Percentiles rank a stretch among this genome's conserved stretches.
These are phyloP conservation scores for Cyclopterus lumpus DNA, from an alignment of 2,797 vertebrate genomes.

Conservation along the genomic window DNA sequence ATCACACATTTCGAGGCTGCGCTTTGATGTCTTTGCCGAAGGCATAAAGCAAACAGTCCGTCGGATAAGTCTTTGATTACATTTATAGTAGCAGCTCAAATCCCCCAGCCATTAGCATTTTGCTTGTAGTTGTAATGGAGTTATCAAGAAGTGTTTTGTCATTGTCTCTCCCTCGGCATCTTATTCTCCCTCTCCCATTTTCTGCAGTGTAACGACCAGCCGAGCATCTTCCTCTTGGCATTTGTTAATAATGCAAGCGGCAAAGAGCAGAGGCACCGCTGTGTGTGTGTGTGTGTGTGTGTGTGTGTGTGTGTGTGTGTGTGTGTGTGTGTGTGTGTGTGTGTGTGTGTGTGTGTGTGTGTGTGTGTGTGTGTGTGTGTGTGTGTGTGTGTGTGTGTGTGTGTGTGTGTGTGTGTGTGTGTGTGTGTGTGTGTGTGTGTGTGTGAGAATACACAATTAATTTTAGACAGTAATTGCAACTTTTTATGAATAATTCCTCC, in stretches of 20 bases:
- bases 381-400: not conserved
- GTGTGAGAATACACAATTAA: slow-evolving; percentile 27
- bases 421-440: slow-evolving; percentile 1
- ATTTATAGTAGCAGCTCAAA: slow-evolving; percentile 34
- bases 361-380: slow-evolving; percentile 1
- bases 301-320: slow-evolving; percentile 1
- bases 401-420: not conserved
- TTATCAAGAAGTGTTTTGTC: slow-evolving; percentile 33
- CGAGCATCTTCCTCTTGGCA: slow-evolving; percentile 28
- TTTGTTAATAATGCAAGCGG: slow-evolving; percentile 54
- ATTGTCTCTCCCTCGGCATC: slow-evolving; percentile 22
- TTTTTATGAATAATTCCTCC: slow-evolving; percentile 30
- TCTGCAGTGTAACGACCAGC: slow-evolving; percentile 38
- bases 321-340: not conserved
- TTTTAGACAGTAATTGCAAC: slow-evolving; percentile 26
- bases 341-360: not conserved
- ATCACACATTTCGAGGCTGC: slow-evolving; percentile 3
- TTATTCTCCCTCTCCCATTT: slow-evolving; percentile 22
- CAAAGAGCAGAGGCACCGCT: slow-evolving; percentile 29
- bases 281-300: not conserved
- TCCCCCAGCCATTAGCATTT: slow-evolving; percentile 29
- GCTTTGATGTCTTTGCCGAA: slow-evolving; percentile 11
- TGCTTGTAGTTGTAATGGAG: slow-evolving; percentile 36
- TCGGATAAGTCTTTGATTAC: slow-evolving; percentile 38
- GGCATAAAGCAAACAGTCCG: slow-evolving; percentile 29